These are phyloP conservation scores for Parus major DNA, from an alignment of 2,113 vertebrate genomes.

Conservation along the genomic window DNA sequence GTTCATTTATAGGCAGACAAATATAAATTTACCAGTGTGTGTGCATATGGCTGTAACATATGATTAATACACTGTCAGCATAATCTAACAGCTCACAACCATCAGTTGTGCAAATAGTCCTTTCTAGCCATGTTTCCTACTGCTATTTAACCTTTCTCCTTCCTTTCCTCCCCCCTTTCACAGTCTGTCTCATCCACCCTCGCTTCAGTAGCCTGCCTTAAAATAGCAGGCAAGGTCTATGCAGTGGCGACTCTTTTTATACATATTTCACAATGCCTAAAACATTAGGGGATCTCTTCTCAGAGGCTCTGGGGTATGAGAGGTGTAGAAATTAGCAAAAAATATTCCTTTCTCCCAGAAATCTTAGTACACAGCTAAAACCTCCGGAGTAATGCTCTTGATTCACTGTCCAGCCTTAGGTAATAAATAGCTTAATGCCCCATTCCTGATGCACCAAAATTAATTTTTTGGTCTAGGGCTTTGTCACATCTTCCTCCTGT, in stretches of 20 bases:
- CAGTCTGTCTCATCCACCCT: conserved; percentile 39
- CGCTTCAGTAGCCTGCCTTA: conserved; percentile 22
- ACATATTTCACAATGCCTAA: conserved; percentile 1
- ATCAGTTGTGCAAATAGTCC: conserved; percentile 61
- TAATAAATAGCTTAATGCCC: neutral
- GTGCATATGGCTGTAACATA: conserved; percentile 71
- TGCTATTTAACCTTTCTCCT: conserved; percentile 55
- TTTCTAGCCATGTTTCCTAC: conserved; percentile 44
- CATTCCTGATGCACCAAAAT: neutral
- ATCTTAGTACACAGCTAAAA: neutral
- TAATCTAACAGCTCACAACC: conserved; percentile 61
- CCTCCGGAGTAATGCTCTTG: neutral
- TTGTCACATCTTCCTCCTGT: neutral
- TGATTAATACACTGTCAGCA: conserved; percentile 69
- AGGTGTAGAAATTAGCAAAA: neutral
- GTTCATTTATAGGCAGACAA: conserved; percentile 67
- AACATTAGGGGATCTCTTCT: neutral
- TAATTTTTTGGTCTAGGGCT: neutral
- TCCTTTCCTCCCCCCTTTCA: conserved; percentile 36
- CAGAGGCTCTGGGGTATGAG: neutral
- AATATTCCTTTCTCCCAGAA: neutral
- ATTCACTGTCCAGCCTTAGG: neutral
- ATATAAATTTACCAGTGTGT: conserved; percentile 63
- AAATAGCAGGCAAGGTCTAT: conserved; percentile 50
- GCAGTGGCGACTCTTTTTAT: neutral